Base-by-base conservation (phyloP, 2,888 invertebrate species). In the Abscondita cerata region DNA sequence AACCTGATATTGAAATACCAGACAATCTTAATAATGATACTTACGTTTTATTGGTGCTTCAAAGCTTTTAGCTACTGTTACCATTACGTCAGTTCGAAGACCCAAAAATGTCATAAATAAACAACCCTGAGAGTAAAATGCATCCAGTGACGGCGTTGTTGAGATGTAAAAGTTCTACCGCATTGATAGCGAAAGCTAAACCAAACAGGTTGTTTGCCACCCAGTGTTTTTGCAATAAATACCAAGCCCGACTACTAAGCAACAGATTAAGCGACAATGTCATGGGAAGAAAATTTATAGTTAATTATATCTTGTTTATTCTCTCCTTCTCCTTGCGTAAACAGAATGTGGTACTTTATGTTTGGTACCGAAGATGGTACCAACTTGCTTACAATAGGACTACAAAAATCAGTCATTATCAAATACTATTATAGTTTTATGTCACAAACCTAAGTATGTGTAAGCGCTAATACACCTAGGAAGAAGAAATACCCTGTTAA, bases 21-120 rank as follows among this genome's bases (percentile, higher is more conserved):
- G n/a, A n/a, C n/a, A n/a, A n/a, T n/a, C n/a, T n/a, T n/a, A n/a
- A n/a, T n/a, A n/a, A n/a, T n/a, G 1, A 41, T 33, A 83, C 88
- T 87, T 78, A 92, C 93, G 83, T 87, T 98, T 98, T 71, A 99
- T 99, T 34, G 99, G 99, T 6, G 98, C 99, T 81, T 99, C 98
- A 79, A 99, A 99, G 63, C 95, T 96, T 82, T 93, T 98, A 48
- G 98, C 98, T 2, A 99, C 99, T 13, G 97, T 98, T 50, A 98
- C 96, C 98, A 99, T 99, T 46, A 99, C 99, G 80, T 99, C 95
- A 55, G 99, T 99, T 60, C 97, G 98, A 99, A 99, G n/a, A 99
- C 99, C 99, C 99, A 99, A 99, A 99, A 71, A 99, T 93, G 80
- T 99, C 99, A 78, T 99, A 99, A 67, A 99, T 85, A 82, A 99